Evolutionary conservation across 2,888 invertebrate genomes (phyloP), one percentile per base, ranked within the genome.

Genomic region (Pachliopta kotzebuea): DNA sequence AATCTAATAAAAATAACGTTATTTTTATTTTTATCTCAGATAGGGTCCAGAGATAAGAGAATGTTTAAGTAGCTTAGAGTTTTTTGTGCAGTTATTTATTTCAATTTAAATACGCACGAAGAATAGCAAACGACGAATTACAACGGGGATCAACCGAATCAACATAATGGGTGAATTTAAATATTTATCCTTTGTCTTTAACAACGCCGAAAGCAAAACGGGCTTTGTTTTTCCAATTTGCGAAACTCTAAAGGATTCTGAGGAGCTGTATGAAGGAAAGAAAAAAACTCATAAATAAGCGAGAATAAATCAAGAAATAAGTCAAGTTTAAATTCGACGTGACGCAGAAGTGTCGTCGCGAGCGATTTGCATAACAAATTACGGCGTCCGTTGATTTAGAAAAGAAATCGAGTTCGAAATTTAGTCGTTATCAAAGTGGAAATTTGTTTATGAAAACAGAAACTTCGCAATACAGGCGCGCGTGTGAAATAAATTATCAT

Each of bases 351-450:
- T 71, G 73, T 73, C 72, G 71, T 65, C 68, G 64, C 60, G 63
- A 64, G 64, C 67, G 70, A 73, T 74, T 73, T 74, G 67, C 74
- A 73, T 73, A 72, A 70, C 72, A 72, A 73, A 73, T 74, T 74
- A 73, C 71, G 67, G 68, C 71, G 71, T 68, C 70, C 71, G 70
- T 71, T 71, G 73, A 71, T 71, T 73, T 70, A 72, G 71, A 73
- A 73, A 71, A 71, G 65, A 62, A 62, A 65, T 61, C 65, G 61
- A 61, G 61, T 65, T 61, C 58, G 62, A 65, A 73, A 72, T 70
- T 69, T 69, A 65, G 67, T 64, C 68, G 69, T 70, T 70, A 69
- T 64, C 66, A 69, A 67, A 67, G 55, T 49, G 31, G 50, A 71
- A 72, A 71, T 70, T 72, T 72, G 69, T 72, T 73, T 72, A 72